Conservation (phyloP, 2,888 invertebrate genomes). For the Caenorhabditis sinica region DNA sequence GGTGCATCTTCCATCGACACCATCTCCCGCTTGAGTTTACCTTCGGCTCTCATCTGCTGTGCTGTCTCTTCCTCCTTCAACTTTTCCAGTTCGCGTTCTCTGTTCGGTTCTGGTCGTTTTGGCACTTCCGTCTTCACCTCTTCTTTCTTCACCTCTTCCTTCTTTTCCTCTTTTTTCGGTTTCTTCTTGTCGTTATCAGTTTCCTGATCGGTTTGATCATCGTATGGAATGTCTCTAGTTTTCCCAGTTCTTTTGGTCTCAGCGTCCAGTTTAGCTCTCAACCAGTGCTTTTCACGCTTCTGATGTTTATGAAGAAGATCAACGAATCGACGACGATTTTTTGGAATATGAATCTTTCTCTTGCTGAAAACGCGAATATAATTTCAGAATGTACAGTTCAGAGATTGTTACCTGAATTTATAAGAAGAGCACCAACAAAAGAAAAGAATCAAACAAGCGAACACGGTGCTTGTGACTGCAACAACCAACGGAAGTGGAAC, state of each 20-base stretch:
- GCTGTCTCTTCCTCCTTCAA: not conserved
- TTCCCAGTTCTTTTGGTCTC: not conserved
- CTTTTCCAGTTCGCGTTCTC: not conserved
- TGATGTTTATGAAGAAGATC: conserved; percentile 21
- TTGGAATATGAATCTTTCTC: conserved; percentile 18
- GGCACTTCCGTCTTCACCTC: conserved; percentile 2
- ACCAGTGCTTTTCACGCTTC: not conserved
- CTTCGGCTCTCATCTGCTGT: no score
- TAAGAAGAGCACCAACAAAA: conserved; percentile 19
- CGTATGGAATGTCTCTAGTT: not conserved
- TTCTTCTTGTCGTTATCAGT: conserved; percentile 4
- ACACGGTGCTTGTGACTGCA: not conserved
- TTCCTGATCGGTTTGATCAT: not conserved
- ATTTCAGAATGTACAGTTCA: not conserved
- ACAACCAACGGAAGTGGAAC: conserved; percentile 13
- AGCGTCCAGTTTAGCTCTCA: not conserved
- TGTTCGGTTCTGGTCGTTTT: not conserved
- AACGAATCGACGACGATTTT: conserved; percentile 16
- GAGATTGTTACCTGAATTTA: conserved; percentile 12
- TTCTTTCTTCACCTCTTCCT: conserved; percentile 10
- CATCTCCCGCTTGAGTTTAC: no score
- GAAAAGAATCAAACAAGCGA: not conserved
- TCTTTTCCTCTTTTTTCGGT: not conserved
- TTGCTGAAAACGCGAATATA: conserved; percentile 20
- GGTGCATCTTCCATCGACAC: no score